phyloP scores from a whole-genome alignment of 2,797 vertebrate species.

The Sarcoramphus papa region DNA sequence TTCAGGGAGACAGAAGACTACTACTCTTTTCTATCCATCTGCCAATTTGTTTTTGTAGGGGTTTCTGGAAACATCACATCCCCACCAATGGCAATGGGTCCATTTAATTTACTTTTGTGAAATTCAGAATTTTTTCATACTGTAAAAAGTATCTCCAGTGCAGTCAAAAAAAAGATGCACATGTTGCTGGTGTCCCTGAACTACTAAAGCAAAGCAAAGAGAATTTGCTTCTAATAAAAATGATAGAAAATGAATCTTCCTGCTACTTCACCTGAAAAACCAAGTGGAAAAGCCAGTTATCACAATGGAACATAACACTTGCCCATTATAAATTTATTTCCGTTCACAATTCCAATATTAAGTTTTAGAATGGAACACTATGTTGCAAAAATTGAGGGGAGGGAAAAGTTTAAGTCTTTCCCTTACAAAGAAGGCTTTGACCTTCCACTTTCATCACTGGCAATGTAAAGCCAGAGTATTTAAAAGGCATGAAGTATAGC shows the following conservation, averaged over 20 bases:
- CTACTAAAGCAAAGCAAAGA: not conserved
- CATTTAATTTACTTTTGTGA: not conserved
- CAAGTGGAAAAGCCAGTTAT: not conserved
- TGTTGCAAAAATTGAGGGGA: not conserved
- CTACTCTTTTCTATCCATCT: not conserved
- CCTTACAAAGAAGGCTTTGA: not conserved
- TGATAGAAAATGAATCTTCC: fast-evolving
- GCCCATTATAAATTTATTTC: not conserved
- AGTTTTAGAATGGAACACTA: not conserved
- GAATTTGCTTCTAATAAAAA: not conserved
- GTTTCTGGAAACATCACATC: not conserved
- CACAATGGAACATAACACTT: not conserved
- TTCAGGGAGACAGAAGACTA: not conserved
- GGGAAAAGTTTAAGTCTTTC: not conserved
- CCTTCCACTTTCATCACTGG: not conserved
- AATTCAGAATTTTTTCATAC: not conserved
- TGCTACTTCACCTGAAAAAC: not conserved
- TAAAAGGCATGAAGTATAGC: not conserved
- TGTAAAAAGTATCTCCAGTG: not conserved
- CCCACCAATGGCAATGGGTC: not conserved
- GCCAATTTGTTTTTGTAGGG: not conserved
- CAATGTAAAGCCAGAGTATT: not conserved
- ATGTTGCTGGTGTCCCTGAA: not conserved
- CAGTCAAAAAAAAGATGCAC: not conserved
- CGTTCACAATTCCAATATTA: not conserved